phyloP scores from a whole-genome alignment of 2,113 vertebrate genomes.

The Salminus brasiliensis region DNA sequence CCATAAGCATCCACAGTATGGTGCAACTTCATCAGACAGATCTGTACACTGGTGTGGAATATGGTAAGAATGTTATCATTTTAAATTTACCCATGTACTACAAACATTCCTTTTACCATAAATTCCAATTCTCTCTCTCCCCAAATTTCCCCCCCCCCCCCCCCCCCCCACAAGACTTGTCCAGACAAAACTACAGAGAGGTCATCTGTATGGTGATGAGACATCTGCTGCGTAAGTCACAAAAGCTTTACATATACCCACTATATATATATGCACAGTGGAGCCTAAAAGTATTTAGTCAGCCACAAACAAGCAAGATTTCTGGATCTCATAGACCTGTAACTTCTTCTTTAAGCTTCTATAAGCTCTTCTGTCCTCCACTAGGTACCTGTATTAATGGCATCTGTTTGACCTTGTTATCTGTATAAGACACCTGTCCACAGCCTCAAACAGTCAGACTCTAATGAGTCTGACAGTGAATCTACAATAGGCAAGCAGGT shows the following conservation, averaged over 20 bases:
- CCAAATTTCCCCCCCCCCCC: neutral
- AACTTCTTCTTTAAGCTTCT: too few species aligned
- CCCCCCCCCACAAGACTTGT: conserved; percentile 73
- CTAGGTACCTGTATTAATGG: too few species aligned
- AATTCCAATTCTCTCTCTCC: neutral
- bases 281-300: too few species aligned
- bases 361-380: too few species aligned
- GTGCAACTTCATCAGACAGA: conserved; percentile 90
- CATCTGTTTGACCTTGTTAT: too few species aligned
- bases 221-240: conserved; percentile 89
- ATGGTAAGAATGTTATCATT: conserved; percentile 76
- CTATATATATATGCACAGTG: too few species aligned
- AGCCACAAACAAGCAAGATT: too few species aligned
- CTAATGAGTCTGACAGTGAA: too few species aligned
- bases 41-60: conserved; percentile 87
- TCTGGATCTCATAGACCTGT: too few species aligned
- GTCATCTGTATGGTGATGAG: conserved; percentile 85
- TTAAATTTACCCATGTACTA: neutral
- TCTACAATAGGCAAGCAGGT: too few species aligned
- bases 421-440: too few species aligned
- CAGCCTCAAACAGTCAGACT: too few species aligned
- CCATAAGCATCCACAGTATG: conserved; percentile 86
- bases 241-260: neutral
- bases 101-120: neutral
- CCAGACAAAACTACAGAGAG: conserved; percentile 91